phyloP scores from a whole-genome alignment of 1,140 invertebrate genomes.

The Drosophila subpulchrella region DNA sequence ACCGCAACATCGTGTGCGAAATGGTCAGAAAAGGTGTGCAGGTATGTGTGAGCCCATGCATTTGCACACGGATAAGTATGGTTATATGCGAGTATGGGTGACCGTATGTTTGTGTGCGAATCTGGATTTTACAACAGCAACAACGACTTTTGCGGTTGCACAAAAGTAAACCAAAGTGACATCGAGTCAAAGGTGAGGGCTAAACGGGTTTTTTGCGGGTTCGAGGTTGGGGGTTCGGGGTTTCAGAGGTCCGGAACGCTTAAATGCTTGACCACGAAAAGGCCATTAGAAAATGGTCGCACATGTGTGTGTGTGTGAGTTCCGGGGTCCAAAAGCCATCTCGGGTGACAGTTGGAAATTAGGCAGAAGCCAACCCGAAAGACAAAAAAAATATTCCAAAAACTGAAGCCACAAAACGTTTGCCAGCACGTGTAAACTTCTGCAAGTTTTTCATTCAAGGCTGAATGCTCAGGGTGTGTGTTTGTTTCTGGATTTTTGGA shows the following conservation, averaged over 20 bases:
- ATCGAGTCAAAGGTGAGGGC: constrained; percentile 58
- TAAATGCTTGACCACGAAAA: constrained; percentile 83
- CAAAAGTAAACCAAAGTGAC: constrained; percentile 70
- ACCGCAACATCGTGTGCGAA: constrained; percentile 81
- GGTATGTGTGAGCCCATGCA: constrained; percentile 41
- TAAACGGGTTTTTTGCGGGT: constrained; percentile 45
- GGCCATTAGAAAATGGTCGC: constrained; percentile 77
- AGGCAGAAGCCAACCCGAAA: constrained; percentile 57
- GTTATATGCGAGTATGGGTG: constrained; percentile 12
- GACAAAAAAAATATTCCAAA: constrained; percentile 38
- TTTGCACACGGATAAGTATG: constrained; percentile 18
- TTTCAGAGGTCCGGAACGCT: constrained; percentile 51
- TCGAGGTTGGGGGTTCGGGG: too few relatives aligned
- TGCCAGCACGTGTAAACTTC: constrained; percentile 70
- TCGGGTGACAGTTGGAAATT: constrained; percentile 66
- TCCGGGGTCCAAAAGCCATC: constrained; percentile 48
- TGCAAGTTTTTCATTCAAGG: constrained; percentile 33
- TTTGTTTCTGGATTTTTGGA: constrained; percentile 5
- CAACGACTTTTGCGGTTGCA: constrained; percentile 76
- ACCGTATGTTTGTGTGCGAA: constrained; percentile 25
- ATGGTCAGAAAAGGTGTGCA: constrained; percentile 76
- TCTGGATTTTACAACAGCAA: constrained; percentile 37
- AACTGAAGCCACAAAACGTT: constrained; percentile 71
- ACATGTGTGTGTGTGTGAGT: constrained; percentile 15
- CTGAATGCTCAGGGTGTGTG: constrained; percentile 10